Evolutionary conservation across 2,888 invertebrate genomes (phyloP).

Genomic region (Drosophila phalerata): DNA sequence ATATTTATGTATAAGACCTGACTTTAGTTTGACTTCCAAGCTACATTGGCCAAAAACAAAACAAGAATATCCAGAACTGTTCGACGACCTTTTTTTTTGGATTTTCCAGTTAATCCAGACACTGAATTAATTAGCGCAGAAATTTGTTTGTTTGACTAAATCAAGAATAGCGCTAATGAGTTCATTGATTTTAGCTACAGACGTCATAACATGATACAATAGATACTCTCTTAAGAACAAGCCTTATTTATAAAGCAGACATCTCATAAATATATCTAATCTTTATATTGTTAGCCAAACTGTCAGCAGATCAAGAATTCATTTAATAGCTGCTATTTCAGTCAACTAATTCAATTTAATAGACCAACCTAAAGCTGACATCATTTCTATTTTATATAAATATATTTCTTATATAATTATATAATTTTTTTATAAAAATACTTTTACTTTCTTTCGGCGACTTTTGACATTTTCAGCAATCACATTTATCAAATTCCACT

Average conservation of each 20-base stretch:
- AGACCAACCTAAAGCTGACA: constrained; percentile 38
- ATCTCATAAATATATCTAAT: constrained; percentile 1
- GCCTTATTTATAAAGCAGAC: constrained; percentile 5
- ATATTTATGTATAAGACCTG: constrained; percentile 14
- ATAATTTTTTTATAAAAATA: constrained; percentile 8
- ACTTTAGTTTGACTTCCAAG: neutral
- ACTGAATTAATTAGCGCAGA: constrained; percentile 66
- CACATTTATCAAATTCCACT: constrained; percentile 21
- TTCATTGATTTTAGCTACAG: constrained; percentile 42
- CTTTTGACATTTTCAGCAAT: constrained; percentile 67
- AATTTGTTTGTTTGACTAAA: constrained; percentile 41
- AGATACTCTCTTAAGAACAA: neutral
- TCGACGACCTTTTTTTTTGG: constrained; percentile 44
- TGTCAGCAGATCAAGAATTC: constrained; percentile 22
- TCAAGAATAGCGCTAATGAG: constrained; percentile 54
- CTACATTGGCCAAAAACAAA: constrained; percentile 14
- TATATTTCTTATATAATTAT: constrained; percentile 12
- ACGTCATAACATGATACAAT: constrained; percentile 1
- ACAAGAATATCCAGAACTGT: constrained; percentile 60
- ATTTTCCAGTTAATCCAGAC: constrained; percentile 60
- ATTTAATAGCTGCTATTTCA: constrained; percentile 19
- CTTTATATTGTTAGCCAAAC: constrained; percentile 11
- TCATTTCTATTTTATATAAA: constrained; percentile 34
- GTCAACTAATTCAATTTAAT: constrained; percentile 26
- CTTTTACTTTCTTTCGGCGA: constrained; percentile 68